Percentiles rank a stretch among this genome's conserved stretches.
These are phyloP conservation scores for Toxotes jaculatrix DNA, from an alignment of 2,113 vertebrate species.

Conservation along the genomic window DNA sequence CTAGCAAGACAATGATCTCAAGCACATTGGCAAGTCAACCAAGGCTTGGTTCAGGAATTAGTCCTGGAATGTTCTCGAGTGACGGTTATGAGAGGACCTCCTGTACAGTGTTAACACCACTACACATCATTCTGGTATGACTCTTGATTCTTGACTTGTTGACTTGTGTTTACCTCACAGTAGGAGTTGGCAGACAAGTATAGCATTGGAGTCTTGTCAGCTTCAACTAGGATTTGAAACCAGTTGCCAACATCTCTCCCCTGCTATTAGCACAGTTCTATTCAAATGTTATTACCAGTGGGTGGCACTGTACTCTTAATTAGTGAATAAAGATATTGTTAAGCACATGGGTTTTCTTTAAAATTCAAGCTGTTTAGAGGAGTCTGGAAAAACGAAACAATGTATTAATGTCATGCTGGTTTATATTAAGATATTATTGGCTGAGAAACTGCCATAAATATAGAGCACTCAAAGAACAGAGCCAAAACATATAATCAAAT, in stretches of 20 bases:
- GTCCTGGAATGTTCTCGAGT: background rate
- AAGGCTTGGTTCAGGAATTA: background rate
- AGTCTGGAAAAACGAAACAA: background rate
- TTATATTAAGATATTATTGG: conserved; percentile 22
- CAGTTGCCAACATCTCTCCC: background rate
- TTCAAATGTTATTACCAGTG: too few relatives aligned
- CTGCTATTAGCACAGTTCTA: too few relatives aligned
- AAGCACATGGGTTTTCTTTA: background rate
- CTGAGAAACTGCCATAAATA: background rate
- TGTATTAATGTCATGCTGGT: background rate
- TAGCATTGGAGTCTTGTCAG: background rate
- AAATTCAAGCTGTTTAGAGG: background rate
- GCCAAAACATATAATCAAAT: conserved; percentile 2
- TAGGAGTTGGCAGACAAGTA: too few relatives aligned
- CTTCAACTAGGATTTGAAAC: background rate
- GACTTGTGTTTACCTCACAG: too few relatives aligned
- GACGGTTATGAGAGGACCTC: background rate
- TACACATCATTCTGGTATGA: background rate
- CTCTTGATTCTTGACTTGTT: background rate
- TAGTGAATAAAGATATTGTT: background rate
- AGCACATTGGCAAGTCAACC: background rate
- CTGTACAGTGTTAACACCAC: background rate
- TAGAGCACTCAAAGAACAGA: conserved; percentile 15
- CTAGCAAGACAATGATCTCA: background rate
- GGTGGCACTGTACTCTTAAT: too few relatives aligned